Evolutionary conservation across 2,888 invertebrate species (phyloP).

Genomic region (Labia minor): DNA sequence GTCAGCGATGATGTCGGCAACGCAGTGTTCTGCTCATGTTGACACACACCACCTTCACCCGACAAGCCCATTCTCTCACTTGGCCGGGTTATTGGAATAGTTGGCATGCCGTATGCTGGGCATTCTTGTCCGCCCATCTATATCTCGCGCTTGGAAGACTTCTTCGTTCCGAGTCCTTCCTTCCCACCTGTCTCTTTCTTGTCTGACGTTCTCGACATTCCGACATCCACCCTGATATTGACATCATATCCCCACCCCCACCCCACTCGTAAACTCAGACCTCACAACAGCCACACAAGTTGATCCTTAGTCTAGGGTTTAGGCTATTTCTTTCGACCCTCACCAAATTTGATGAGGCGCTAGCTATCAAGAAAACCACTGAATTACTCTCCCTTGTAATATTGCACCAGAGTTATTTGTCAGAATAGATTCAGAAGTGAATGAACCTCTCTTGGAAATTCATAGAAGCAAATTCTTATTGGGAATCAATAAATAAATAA

Average conservation of each 20-base stretch:
- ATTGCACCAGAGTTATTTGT: too few relatives aligned
- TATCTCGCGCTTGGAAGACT: neutral
- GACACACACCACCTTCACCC: neutral
- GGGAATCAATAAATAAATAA: too few relatives aligned
- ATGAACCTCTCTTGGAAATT: too few relatives aligned
- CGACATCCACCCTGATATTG: neutral
- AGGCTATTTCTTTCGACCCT: too few relatives aligned
- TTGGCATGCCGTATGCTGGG: constrained; percentile 1
- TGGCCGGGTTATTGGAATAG: neutral
- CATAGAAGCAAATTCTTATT: too few relatives aligned
- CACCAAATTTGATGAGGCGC: too few relatives aligned
- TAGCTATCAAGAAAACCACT: too few relatives aligned
- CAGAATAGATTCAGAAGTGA: too few relatives aligned
- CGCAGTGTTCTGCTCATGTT: neutral
- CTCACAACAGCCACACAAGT: neutral
- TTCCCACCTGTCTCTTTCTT: constrained; percentile 13
- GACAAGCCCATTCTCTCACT: neutral
- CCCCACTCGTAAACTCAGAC: neutral
- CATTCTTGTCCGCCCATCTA: constrained; percentile 8
- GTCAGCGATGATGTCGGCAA: neutral
- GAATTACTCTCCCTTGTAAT: too few relatives aligned
- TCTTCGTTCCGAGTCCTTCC: neutral
- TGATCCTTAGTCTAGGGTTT: too few relatives aligned
- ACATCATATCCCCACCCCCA: neutral
- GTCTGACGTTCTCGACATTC: constrained; percentile 5